Evolutionary conservation across 37 sponge, comb jelly and placozoan species (phyloP).

Genomic region (Aplysina aerophoba): DNA sequence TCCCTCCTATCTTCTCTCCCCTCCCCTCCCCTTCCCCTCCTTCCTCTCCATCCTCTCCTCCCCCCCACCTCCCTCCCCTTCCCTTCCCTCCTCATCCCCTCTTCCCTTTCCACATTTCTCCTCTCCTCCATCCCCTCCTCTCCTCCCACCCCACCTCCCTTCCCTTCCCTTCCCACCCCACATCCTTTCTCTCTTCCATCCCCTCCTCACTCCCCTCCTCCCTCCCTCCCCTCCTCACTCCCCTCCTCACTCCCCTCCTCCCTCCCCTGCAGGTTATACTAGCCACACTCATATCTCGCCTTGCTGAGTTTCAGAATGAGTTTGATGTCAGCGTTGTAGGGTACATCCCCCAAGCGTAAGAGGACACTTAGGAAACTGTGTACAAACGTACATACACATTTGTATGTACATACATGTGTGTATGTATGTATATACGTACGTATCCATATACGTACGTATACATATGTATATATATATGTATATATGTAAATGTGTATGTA

Average conservation of each 20-base stretch:
- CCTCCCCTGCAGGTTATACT: slow-evolving; percentile 20
- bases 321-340: slow-evolving; percentile 45
- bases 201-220: too few species aligned
- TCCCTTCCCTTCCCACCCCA: not conserved
- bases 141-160: not conserved
- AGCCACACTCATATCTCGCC: slow-evolving; percentile 20
- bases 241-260: not conserved
- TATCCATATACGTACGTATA: not conserved
- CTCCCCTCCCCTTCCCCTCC: not conserved
- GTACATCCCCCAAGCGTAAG: slow-evolving; percentile 39
- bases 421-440: not conserved
- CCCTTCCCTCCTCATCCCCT: not conserved
- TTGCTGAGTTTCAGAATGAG: slow-evolving; percentile 16
- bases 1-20: not conserved
- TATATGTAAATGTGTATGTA: slow-evolving; percentile 8
- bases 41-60: not conserved
- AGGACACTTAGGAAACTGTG: too few species aligned
- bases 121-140: not conserved
- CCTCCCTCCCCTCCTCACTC: too few species aligned
- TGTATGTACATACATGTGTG: too few species aligned
- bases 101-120: too few species aligned
- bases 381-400: too few species aligned
- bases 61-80: not conserved
- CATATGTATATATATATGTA: not conserved
- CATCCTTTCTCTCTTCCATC: not conserved